Evolutionary conservation across 2,113 vertebrate species (phyloP).

Genomic region (Oryzias curvinotus): DNA sequence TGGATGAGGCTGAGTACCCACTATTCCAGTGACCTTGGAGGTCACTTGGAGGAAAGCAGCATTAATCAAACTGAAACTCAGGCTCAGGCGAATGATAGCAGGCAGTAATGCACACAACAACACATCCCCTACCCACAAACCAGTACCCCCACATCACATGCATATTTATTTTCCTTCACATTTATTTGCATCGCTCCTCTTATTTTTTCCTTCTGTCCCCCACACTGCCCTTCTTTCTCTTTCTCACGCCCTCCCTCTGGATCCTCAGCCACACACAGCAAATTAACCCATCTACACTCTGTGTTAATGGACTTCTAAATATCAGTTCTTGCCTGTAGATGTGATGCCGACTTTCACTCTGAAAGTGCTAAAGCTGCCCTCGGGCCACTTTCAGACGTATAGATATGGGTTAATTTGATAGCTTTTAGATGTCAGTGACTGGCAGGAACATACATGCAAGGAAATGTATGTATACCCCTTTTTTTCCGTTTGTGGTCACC

Average conservation of each 20-base stretch:
- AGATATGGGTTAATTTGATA: conserved; percentile 52
- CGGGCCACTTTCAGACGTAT: conserved; percentile 37
- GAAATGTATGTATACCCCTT: neutral
- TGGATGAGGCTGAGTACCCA: conserved; percentile 62
- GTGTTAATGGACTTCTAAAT: conserved; percentile 77
- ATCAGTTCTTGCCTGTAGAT: conserved; percentile 68
- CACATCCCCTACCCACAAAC: conserved; percentile 2
- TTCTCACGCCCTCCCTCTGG: conserved; percentile 23
- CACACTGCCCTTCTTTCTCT: conserved; percentile 3
- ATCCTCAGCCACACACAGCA: conserved; percentile 55
- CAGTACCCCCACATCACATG: conserved; percentile 8
- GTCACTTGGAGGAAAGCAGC: conserved; percentile 71
- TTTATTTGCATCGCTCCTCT: conserved; percentile 37
- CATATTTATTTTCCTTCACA: conserved; percentile 19
- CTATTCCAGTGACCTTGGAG: conserved; percentile 75
- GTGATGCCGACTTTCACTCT: conserved; percentile 68
- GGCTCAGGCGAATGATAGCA: conserved; percentile 67
- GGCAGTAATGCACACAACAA: conserved; percentile 60
- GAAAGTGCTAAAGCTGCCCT: conserved; percentile 57
- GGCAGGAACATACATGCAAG: conserved; percentile 4
- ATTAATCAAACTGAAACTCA: conserved; percentile 73
- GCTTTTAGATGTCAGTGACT: conserved; percentile 38
- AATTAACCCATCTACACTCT: conserved; percentile 71
- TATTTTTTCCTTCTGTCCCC: conserved; percentile 14
- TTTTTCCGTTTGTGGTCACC: no score